Percentiles rank a stretch among this genome's conserved stretches.
Conservation (phyloP, 2,888 invertebrate genomes). For the Drosophila affinis region DNA sequence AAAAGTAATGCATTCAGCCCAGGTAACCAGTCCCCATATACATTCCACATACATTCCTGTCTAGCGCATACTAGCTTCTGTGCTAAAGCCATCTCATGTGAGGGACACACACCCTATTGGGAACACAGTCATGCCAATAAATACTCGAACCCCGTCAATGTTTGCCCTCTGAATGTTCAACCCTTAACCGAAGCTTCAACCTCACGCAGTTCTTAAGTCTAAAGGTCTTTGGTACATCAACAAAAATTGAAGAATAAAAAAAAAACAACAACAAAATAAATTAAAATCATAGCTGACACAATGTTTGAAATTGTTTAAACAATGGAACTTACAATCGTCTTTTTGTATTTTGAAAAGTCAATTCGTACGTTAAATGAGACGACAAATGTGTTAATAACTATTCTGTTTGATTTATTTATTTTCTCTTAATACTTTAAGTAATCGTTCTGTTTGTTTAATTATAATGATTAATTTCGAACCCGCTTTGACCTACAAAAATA, state of each 20-base stretch:
- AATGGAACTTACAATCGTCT: constrained; percentile 33
- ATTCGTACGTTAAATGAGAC: constrained; percentile 46
- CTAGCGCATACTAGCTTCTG: constrained; percentile 57
- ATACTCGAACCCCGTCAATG: constrained; percentile 46
- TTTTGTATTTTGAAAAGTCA: constrained; percentile 47
- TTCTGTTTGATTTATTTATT: constrained; percentile 62
- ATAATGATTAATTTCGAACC: constrained; percentile 60
- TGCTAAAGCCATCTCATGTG: constrained; percentile 59
- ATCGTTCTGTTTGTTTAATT: constrained; percentile 74
- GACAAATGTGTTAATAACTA: constrained; percentile 69
- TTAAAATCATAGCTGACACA: constrained; percentile 84
- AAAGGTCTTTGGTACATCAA: constrained; percentile 21
- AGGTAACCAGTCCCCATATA: constrained; percentile 61
- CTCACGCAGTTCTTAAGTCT: constrained; percentile 26
- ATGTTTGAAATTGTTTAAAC: constrained; percentile 79
- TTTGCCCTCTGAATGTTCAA: constrained; percentile 50
- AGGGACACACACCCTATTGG: constrained; percentile 19
- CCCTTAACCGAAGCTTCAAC: constrained; percentile 47
- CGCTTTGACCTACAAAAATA: constrained; percentile 48
- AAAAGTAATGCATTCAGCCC: constrained; percentile 59
- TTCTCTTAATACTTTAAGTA: constrained; percentile 71
- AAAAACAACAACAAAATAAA: constrained; percentile 29
- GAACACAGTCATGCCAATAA: constrained; percentile 23
- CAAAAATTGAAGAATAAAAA: constrained; percentile 25
- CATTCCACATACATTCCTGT: constrained; percentile 7